Percentiles rank a stretch among this genome's conserved stretches.
Conservation (phyloP, 2,888 invertebrate genomes). For the Stenotaenia linearis region DNA sequence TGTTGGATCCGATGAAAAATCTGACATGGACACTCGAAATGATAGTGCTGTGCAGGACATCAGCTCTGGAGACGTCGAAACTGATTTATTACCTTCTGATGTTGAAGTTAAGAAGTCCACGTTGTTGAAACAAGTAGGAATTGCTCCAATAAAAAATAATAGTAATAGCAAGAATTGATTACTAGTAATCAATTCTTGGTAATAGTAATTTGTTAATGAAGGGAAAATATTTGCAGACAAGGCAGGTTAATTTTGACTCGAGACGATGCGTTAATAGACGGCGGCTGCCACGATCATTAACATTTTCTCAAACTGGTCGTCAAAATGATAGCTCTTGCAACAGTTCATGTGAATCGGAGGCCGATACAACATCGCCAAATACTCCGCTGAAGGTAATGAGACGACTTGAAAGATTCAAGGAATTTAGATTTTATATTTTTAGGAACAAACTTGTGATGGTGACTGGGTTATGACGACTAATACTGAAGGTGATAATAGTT, state of each 20-base stretch:
- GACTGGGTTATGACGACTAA: constrained; percentile 86
- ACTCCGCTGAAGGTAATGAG: constrained; percentile 39
- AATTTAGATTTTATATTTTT: neutral
- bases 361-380: constrained; percentile 51
- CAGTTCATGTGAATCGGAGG: constrained; percentile 55
- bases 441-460: constrained; percentile 51
- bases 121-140: neutral
- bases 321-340: constrained; percentile 43
- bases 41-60: constrained; percentile 37
- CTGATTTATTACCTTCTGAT: constrained; percentile 37
- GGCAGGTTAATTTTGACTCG: neutral
- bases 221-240: too few relatives aligned
- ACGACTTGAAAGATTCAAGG: too few relatives aligned
- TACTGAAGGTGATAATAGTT: constrained; percentile 72
- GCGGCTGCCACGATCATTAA: constrained; percentile 1
- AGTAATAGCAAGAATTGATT: too few relatives aligned
- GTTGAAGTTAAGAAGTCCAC: constrained; percentile 31
- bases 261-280: neutral
- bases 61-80: constrained; percentile 37
- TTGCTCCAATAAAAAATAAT: too few relatives aligned
- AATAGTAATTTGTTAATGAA: too few relatives aligned
- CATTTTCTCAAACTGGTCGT: neutral
- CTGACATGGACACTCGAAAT: constrained; percentile 35
- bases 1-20: constrained; percentile 3
- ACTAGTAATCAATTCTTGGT: too few relatives aligned